Evolutionary conservation across 2,113 vertebrate species (phyloP).

Genomic region (Hymenochirus boettgeri): DNA sequence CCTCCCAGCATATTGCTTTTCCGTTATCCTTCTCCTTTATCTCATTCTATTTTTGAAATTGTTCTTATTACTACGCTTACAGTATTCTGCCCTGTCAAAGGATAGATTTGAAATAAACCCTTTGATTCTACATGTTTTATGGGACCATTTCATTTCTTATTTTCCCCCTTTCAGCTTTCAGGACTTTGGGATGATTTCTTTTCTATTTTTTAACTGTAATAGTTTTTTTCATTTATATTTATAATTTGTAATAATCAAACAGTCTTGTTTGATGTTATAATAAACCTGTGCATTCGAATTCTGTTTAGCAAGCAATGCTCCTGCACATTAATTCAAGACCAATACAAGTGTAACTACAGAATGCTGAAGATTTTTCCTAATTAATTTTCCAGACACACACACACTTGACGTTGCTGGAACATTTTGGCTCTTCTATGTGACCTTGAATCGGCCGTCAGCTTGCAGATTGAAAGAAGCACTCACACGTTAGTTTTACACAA

Average conservation of each 20-base stretch:
- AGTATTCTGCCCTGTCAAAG: no score
- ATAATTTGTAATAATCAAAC: no score
- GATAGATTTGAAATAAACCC: no score
- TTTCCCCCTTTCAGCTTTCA: background rate
- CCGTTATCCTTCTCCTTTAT: no score
- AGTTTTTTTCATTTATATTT: no score
- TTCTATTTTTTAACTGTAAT: no score
- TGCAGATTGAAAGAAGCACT: slow-evolving; percentile 17
- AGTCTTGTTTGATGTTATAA: background rate
- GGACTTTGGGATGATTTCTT: background rate
- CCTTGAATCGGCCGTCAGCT: slow-evolving; percentile 27
- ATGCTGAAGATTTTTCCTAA: slow-evolving; percentile 31
- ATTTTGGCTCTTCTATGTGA: slow-evolving; percentile 40
- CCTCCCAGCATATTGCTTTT: no score
- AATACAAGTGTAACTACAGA: slow-evolving; percentile 28
- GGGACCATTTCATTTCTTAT: background rate
- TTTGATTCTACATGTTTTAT: no score
- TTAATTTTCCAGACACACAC: slow-evolving; percentile 42
- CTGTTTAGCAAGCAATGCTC: slow-evolving; percentile 9
- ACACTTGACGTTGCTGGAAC: slow-evolving; percentile 34
- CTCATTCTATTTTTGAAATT: no score
- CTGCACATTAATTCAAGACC: slow-evolving; percentile 26
- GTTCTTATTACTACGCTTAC: no score
- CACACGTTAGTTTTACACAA: slow-evolving; percentile 28
- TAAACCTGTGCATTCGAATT: background rate